A percentile compares a stretch with the other conserved stretches of the same genome.
Evolutionary conservation across 1,140 invertebrate species (phyloP).

Genomic region (Cydia fagiglandana): DNA sequence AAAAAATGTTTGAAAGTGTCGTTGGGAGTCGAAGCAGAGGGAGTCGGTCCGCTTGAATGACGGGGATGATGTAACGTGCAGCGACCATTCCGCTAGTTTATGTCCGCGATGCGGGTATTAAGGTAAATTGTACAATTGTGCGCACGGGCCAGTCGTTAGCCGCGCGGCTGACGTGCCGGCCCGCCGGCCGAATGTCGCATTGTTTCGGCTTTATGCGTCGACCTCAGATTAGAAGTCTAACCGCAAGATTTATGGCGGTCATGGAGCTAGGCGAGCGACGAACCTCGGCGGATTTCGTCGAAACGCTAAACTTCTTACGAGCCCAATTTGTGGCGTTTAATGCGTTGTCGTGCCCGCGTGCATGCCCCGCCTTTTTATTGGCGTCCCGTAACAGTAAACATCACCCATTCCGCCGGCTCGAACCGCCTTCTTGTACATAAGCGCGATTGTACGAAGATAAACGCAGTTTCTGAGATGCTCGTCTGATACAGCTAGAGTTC

Average conservation of each 20-base stretch:
- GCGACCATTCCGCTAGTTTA: constrained; percentile 63
- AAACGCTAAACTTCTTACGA: constrained; percentile 72
- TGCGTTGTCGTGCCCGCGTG: constrained; percentile 65
- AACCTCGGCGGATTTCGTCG: constrained; percentile 60
- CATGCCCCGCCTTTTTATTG: constrained; percentile 75
- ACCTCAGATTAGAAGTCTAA: constrained; percentile 72
- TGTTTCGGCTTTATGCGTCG: constrained; percentile 73
- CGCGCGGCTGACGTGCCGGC: constrained; percentile 57
- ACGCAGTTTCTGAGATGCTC: constrained; percentile 24
- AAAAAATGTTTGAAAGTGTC: not conserved
- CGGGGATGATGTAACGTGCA: constrained; percentile 13
- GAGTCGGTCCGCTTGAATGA: constrained; percentile 23
- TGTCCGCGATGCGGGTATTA: constrained; percentile 67
- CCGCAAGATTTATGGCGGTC: constrained; percentile 70
- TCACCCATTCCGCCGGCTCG: constrained; percentile 62
- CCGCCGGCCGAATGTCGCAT: constrained; percentile 65
- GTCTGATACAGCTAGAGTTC: constrained; percentile 5
- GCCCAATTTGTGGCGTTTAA: constrained; percentile 73
- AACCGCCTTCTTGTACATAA: constrained; percentile 27
- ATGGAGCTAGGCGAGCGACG: constrained; percentile 64
- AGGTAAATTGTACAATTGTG: constrained; percentile 76
- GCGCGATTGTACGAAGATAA: constrained; percentile 31
- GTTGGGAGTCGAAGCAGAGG: not conserved
- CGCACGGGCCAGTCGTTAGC: constrained; percentile 74
- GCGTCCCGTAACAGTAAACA: constrained; percentile 74